Base-by-base conservation (phyloP, 1,140 invertebrate species). In the Tribolium madens region DNA sequence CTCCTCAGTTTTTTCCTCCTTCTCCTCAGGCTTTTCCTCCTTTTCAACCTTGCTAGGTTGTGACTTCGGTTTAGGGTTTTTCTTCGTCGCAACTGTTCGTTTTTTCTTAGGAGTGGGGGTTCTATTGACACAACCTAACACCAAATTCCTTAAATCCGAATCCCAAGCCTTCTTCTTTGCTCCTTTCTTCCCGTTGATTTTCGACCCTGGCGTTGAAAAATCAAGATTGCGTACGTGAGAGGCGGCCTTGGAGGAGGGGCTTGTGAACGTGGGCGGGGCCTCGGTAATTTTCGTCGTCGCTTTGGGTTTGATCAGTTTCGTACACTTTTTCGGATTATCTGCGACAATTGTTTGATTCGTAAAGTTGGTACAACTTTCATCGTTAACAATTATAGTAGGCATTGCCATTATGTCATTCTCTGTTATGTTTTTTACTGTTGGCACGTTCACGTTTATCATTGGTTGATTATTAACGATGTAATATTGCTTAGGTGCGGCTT, bases 341-440 rank as follows among this genome's bases (percentile, higher is more conserved):
- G 26, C 6, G 46, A n/a, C 46, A 47, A 26, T 9, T n/a, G 13
- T 52, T 52, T 52, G 50, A 14, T 15, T 52, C 7, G 14, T 15
- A 15, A 52, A 17, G 17, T 12, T 52, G 5, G 53, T 10, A 18
- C 26, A 7, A 75, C n/a, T 68, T 6, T 77, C 76, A 26, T 82
- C 81, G 36, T 75, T 80, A 12, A 82, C 72, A 13, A 83, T 77
- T 12, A 83, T 76, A 2, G 81, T 83, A 12, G 82, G 82, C 82
- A 83, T 83, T 7, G 75, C 3, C 78, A 83, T 77, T 26, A 83
- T 81, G 21, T 83, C 82, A 17, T 80, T 76, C 69, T 82, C 81
- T 17, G 60, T 79, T 15, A 81, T 64, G 14, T 52, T 52, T 76
- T 52, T 52, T 9, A 60, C 18, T 5, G 53, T 15, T 10, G 53